Base-by-base conservation (phyloP, 2,113 vertebrate genomes). In the Aptenodytes patagonicus region DNA sequence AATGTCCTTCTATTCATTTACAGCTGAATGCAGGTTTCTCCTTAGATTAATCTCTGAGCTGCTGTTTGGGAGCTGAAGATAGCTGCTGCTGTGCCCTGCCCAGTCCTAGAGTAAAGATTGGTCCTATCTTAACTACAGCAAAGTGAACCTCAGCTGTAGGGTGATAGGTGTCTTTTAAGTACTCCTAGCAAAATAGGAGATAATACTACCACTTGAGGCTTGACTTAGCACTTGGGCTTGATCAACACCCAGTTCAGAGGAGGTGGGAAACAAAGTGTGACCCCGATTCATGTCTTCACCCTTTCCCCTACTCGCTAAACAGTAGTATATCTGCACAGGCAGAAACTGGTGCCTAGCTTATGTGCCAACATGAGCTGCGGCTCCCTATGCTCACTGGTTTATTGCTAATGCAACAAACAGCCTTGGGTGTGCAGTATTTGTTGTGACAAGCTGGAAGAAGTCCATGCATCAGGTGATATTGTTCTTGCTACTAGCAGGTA, bases 381-480 rank as follows among this genome's bases (percentile, higher is more conserved):
- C 62, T 93, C 78, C 79, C 76, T 38, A 1, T 2, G 8, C 54
- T 85, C 32, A 0, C 81, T 75, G 60, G 68, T 58, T 82, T 82
- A 87, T 60, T 71, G 64, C 49, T 94, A 94, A 96, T 76, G 83
- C 57, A 94, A 83, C 66, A 87, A 96, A 97, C 6, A 83, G 91
- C 92, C 85, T 20, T 81, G 79, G 79, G 92, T 93, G 60, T 73
- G 87, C 65, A 58, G 62, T 19, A 82, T 77, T 83, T 89, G 78
- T 93, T 89, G 76, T 75, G 87, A 95, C 92, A 95, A 95, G 92
- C 91, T 91, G 89, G 90, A 95, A 93, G 32, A 81, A 54, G 29
- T 71, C 80, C 91, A 64, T 12, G 47, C 32, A 34, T 88, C 85
- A 70, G 76, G 78, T 72, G 92, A 91, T 77, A 42, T 47, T 83